Percentiles rank a stretch among this genome's conserved stretches.
Conservation (phyloP, 1,140 invertebrate genomes). For the Drosophila insularis region DNA sequence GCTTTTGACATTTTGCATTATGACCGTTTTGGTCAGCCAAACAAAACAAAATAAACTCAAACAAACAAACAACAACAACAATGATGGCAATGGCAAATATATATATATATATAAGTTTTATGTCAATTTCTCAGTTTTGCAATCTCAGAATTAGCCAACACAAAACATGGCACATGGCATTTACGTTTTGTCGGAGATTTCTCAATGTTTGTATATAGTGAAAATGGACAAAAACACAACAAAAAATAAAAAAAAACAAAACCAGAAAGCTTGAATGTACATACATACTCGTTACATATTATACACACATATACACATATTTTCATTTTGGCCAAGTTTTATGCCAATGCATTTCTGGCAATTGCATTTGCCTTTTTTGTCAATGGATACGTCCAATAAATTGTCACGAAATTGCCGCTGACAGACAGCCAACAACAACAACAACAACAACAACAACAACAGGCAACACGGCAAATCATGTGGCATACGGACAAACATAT, state of each 20-base stretch:
- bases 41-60: slow-evolving; percentile 23
- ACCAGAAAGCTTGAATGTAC: background rate
- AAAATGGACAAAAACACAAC: slow-evolving; percentile 10
- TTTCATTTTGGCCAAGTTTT: slow-evolving; percentile 33
- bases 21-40: slow-evolving; percentile 56
- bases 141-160: slow-evolving; percentile 66
- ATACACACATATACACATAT: background rate
- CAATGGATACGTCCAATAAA: slow-evolving; percentile 72
- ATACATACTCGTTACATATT: no score
- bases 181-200: slow-evolving; percentile 39
- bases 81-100: background rate
- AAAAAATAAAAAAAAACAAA: slow-evolving; percentile 21
- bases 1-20: slow-evolving; percentile 70
- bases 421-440: slow-evolving; percentile 21
- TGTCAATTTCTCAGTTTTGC: slow-evolving; percentile 55
- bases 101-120: slow-evolving; percentile 16
- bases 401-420: slow-evolving; percentile 62
- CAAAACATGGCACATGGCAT: slow-evolving; percentile 57
- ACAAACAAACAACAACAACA: slow-evolving; percentile 13
- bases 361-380: slow-evolving; percentile 71
- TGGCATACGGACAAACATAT: slow-evolving; percentile 36
- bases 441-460: slow-evolving; percentile 24
- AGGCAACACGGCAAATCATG: slow-evolving; percentile 29
- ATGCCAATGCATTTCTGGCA: slow-evolving; percentile 58
- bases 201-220: slow-evolving; percentile 13